Percentiles rank a stretch among this genome's conserved stretches.
phyloP scores from a whole-genome alignment of 2,888 invertebrate species.

The Athripsodes cinereus region DNA sequence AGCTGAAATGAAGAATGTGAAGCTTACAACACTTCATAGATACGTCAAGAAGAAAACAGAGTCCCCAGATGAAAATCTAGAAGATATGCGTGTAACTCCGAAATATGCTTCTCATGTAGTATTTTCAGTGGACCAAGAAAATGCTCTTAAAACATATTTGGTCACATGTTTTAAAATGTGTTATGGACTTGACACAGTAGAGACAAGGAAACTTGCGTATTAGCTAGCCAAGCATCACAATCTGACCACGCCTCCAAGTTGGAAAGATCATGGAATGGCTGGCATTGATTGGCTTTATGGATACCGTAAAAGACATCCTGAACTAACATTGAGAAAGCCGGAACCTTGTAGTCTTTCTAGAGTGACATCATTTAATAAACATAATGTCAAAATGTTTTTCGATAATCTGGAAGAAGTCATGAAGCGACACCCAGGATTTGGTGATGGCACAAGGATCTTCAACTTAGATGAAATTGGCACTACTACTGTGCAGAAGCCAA shows the following conservation, averaged over 20 bases:
- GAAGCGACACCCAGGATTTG: constrained; percentile 23
- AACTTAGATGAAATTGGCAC: constrained; percentile 28
- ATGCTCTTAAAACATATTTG: too few relatives aligned
- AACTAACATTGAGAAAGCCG: constrained; percentile 28
- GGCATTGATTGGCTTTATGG: constrained; percentile 17
- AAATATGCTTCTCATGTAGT: too few relatives aligned
- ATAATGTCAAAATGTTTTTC: constrained; percentile 29
- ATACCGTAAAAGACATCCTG: constrained; percentile 22
- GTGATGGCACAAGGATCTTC: constrained; percentile 25
- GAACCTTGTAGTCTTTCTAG: constrained; percentile 28
- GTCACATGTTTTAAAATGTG: too few relatives aligned
- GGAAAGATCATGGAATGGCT: constrained; percentile 23
- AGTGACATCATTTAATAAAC: too few relatives aligned
- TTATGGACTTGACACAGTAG: too few relatives aligned
- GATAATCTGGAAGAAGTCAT: constrained; percentile 29
- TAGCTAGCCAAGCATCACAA: constrained; percentile 23
- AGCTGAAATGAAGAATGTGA: neutral
- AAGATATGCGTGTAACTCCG: too few relatives aligned
- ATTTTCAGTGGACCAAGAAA: too few relatives aligned
- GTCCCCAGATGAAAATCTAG: too few relatives aligned
- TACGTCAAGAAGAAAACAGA: neutral
- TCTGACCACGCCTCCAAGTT: constrained; percentile 22
- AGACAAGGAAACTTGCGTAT: neutral
- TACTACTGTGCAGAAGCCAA: constrained; percentile 28
- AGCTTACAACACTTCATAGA: neutral